Evolutionary conservation across 2,113 vertebrate genomes (phyloP), one percentile per base, ranked within the genome.

Genomic region (Trachemys scripta): DNA sequence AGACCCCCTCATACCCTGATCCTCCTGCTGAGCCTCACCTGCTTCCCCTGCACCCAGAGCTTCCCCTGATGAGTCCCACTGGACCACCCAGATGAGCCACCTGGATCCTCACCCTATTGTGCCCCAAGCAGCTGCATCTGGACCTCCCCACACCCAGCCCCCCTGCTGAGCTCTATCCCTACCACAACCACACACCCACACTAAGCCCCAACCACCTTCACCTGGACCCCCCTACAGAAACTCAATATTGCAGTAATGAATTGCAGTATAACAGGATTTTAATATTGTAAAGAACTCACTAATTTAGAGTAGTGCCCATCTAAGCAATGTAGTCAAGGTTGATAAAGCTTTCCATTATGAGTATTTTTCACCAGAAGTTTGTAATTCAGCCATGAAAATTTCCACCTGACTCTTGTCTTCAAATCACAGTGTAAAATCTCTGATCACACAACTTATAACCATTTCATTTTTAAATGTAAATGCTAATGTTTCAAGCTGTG

Each of bases 291-390:
- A 19, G 16, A 84, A 54, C 53, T 87, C 88, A 38, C 31, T 80
- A 85, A 86, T 80, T 65, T 85, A 53, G 6, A 65, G 42, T 86
- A n/a, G 25, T 17, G 35, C 7, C 1, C n/a, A 45, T 89, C 89
- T 97, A 51, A 88, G 51, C 90, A 88, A 90, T 79, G 1, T 88
- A 95, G 79, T 50, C 12, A 93, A 57, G 72, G n/a, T 13, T 80
- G 57, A 80, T 80, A 75, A 96, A 88, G n/a, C 25, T 93, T 88
- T 85, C 27, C 79, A 1, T 42, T 88, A 65, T 49, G 27, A 78
- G 50, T 89, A 2, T 80, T 88, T 35, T 65, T 31, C 27, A 27
- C 38, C 13, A 25, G 53, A 38, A 57, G 54, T 49, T 47, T 62
- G 24, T 42, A 35, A 49, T n/a, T 38, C 84, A 75, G 62, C 35